Conservation (phyloP, 35 echinoderm and acorn worm species). For the Ophioderma brevispina region DNA sequence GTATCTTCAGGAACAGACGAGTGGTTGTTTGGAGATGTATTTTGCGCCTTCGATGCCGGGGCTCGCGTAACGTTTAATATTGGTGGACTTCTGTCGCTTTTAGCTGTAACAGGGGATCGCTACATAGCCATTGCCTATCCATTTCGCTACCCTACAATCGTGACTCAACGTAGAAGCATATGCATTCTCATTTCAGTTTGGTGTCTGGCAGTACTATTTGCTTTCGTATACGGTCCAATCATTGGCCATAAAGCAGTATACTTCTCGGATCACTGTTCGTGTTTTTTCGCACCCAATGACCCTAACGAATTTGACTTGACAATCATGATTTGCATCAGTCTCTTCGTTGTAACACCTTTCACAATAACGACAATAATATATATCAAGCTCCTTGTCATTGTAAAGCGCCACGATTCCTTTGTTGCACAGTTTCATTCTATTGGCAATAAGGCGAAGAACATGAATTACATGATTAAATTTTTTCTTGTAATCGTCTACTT, state of each 20-base stretch:
- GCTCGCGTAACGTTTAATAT: neutral
- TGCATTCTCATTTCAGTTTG: neutral
- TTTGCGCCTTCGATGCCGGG: neutral
- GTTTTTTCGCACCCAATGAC: neutral
- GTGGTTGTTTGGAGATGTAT: neutral
- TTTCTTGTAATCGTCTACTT: too few relatives aligned
- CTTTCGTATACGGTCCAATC: neutral
- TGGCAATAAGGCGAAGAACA: too few relatives aligned
- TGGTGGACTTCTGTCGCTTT: neutral
- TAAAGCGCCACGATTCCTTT: too few relatives aligned
- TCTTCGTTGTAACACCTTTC: too few relatives aligned
- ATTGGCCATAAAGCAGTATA: too few relatives aligned
- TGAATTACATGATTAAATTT: too few relatives aligned
- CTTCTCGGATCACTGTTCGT: neutral
- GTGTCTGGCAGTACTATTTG: neutral
- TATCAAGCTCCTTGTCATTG: too few relatives aligned
- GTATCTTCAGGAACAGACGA: too few relatives aligned
- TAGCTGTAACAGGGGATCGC: neutral
- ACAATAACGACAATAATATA: too few relatives aligned
- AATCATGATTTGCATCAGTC: too few relatives aligned
- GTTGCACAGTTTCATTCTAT: too few relatives aligned
- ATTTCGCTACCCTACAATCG: constrained; percentile 13
- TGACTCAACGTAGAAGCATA: neutral
- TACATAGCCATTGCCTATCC: constrained; percentile 16
- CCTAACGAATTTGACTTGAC: too few relatives aligned